Base-by-base conservation (phyloP, 2,113 vertebrate genomes). In the Erpornis zantholeuca region DNA sequence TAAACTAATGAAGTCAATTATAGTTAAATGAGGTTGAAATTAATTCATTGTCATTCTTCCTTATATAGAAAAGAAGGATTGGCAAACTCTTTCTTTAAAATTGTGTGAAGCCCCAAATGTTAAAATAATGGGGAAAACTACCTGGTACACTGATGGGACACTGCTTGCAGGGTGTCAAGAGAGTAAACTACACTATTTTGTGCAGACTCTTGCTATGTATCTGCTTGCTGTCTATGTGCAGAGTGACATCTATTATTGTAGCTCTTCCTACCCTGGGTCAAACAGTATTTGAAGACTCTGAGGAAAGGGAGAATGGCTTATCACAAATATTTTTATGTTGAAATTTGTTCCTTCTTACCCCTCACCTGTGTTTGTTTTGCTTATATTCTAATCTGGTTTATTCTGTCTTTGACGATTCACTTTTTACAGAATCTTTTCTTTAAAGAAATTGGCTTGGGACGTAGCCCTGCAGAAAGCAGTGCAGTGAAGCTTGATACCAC, bases 401-500 rank as follows among this genome's bases (percentile, higher is more conserved):
- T 59, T 86, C 64, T 81, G 42, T 7, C 18, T 75, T 71, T 75
- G 72, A 22, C 49, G 52, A 9, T 23, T 82, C 9, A 38, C 2
- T 73, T 42, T 89, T 77, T 29, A 40, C 17, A 35, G 65, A 82
- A n/a, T 50, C 57, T 79, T 36, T 85, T 69, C 45, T 81, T 44
- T n/a, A 47, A 47, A 53, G 36, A 38, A 76, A 57, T 29, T 53
- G 24, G 5, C 68, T 92, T 63, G 31, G 36, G 75, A 0, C 65
- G 22, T 49, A 44, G 71, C 36, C 18, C 52, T 83, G 88, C 85
- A 77, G 64, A 63, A 66, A 56, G 42, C 40, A 86, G 22, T 44
- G 33, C 28, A 45, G 59, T 56, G 92, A 83, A 90, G 65, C 73
- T 68, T 52, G 75, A 94, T 83, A 64, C 49, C 80, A 76, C 25